Evolutionary conservation across 2,888 invertebrate genomes (phyloP).

Genomic region (Lymantria monacha): DNA sequence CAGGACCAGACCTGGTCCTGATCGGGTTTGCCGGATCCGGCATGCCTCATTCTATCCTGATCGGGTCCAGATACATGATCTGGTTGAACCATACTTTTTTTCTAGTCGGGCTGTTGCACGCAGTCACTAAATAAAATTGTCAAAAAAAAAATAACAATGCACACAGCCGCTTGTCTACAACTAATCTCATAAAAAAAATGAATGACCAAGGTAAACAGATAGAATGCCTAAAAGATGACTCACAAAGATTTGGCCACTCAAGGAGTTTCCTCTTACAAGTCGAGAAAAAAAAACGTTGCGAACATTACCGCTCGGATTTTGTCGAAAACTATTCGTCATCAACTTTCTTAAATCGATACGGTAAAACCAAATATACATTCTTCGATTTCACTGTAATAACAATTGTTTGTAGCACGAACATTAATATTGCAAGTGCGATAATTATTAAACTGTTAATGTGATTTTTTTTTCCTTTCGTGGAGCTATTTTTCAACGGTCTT

Average conservation of each 20-base stretch:
- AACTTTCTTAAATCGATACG: conserved; percentile 17
- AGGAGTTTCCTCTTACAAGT: conserved; percentile 1
- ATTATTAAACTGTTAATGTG: too few species aligned
- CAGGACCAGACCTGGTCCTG: too few species aligned
- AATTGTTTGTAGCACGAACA: too few species aligned
- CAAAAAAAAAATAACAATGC: not conserved
- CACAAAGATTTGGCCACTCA: conserved; percentile 5
- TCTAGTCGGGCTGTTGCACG: too few species aligned
- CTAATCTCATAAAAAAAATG: not conserved
- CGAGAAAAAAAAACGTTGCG: conserved; percentile 9
- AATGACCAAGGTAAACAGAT: conserved; percentile 7
- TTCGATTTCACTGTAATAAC: too few species aligned
- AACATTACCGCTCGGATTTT: conserved; percentile 13
- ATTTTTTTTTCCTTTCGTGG: too few species aligned
- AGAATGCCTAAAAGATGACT: conserved; percentile 18
- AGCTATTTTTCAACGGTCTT: too few species aligned
- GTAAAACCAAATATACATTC: not conserved
- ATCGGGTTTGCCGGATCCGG: too few species aligned
- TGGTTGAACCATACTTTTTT: too few species aligned
- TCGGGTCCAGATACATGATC: too few species aligned
- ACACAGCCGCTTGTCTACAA: not conserved
- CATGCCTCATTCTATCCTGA: too few species aligned
- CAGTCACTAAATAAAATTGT: not conserved
- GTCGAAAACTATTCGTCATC: conserved; percentile 23
- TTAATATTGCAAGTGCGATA: too few species aligned